Percentiles rank a stretch among this genome's conserved stretches.
phyloP scores from a whole-genome alignment of 2,888 invertebrate species.

The Eupithecia dodoneata region DNA sequence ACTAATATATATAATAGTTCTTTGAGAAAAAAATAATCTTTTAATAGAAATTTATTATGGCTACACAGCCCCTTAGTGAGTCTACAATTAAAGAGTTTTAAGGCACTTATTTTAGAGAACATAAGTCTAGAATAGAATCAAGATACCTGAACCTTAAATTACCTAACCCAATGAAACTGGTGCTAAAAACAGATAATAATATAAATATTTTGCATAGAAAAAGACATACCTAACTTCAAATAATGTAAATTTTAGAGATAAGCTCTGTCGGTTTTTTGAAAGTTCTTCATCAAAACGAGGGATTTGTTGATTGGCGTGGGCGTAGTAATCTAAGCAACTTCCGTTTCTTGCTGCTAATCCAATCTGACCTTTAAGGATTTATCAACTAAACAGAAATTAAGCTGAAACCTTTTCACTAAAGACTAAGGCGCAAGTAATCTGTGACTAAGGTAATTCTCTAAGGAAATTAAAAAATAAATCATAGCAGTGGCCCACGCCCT shows the following conservation, averaged over 20 bases:
- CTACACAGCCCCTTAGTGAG: too few species aligned
- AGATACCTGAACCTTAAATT: neutral
- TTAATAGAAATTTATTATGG: too few species aligned
- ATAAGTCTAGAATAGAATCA: neutral
- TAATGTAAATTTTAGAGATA: neutral
- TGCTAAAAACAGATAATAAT: neutral
- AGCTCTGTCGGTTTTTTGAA: neutral
- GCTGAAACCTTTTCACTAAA: neutral
- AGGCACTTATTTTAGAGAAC: neutral
- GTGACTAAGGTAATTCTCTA: neutral
- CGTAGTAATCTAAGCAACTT: neutral
- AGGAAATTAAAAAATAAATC: constrained; percentile 4
- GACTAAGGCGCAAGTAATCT: neutral
- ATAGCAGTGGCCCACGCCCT: neutral
- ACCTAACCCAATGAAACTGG: neutral
- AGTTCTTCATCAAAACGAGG: neutral
- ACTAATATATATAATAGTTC: too few species aligned
- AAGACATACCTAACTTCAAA: too few species aligned
- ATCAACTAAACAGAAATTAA: neutral
- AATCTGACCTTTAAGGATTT: neutral
- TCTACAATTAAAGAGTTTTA: neutral
- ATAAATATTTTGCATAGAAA: neutral
- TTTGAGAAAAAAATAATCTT: too few species aligned
- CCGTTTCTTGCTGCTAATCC: neutral
- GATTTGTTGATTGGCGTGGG: constrained; percentile 1